A percentile compares a stretch with the other conserved stretches of the same genome.
Conservation (phyloP, 2,797 vertebrate genomes). For the Poeciliopsis gracilis region DNA sequence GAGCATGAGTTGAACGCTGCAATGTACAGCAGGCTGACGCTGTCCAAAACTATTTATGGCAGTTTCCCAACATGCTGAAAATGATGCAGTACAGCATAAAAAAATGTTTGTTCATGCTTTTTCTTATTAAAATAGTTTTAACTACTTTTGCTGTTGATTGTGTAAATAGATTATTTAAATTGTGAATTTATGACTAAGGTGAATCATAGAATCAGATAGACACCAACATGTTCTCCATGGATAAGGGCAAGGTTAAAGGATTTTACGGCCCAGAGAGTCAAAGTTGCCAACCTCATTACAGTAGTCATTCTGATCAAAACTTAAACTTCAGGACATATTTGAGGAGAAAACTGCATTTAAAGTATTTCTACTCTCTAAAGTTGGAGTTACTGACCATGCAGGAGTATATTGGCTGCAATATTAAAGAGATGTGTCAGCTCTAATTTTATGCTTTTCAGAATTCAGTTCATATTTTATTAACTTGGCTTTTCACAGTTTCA, state of each 20-base stretch:
- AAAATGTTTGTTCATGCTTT: too few relatives aligned
- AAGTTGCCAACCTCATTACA: background rate
- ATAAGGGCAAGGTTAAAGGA: background rate
- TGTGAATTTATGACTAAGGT: background rate
- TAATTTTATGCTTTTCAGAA: conserved; percentile 21
- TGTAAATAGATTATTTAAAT: too few relatives aligned
- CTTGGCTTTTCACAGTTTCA: background rate
- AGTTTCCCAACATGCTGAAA: background rate
- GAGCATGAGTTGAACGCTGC: background rate
- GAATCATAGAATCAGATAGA: background rate
- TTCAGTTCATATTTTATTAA: conserved; percentile 10
- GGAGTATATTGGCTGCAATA: conserved; percentile 16
- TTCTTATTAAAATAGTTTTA: too few relatives aligned
- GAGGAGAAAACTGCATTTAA: background rate
- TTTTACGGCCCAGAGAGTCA: background rate
- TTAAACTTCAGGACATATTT: background rate
- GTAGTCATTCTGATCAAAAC: background rate
- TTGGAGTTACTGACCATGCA: background rate
- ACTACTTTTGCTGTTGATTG: too few relatives aligned
- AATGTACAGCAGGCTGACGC: background rate
- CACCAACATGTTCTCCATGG: background rate
- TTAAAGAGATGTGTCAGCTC: conserved; percentile 13
- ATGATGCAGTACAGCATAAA: background rate
- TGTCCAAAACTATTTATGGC: background rate
- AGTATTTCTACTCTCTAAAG: background rate